Conservation (phyloP, 2,888 invertebrate genomes). For the Ommatoiulus sabulosus region DNA sequence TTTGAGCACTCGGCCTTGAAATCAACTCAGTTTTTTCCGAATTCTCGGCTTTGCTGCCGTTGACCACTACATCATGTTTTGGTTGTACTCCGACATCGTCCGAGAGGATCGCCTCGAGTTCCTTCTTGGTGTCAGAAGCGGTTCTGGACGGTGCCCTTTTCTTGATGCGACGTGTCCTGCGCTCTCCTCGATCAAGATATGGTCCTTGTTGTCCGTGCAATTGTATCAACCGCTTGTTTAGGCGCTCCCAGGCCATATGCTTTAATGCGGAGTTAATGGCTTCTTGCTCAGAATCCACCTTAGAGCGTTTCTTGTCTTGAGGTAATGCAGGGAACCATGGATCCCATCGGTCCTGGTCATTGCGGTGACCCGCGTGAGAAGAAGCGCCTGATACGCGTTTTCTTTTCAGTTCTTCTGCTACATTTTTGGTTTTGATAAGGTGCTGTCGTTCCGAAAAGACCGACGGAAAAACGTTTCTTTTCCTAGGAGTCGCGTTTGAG, state of each 20-base stretch:
- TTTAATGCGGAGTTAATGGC: slow-evolving; percentile 52
- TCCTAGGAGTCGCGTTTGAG: not conserved
- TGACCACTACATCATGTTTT: not conserved
- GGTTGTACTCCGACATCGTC: slow-evolving; percentile 33
- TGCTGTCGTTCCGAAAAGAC: slow-evolving; percentile 53
- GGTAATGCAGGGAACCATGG: slow-evolving; percentile 49
- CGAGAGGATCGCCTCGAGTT: slow-evolving; percentile 52
- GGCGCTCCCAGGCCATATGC: slow-evolving; percentile 53
- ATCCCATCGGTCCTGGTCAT: slow-evolving; percentile 46
- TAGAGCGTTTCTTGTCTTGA: slow-evolving; percentile 2
- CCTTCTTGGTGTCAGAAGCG: slow-evolving; percentile 16
- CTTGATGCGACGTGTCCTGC: not conserved
- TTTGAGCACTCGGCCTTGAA: not conserved
- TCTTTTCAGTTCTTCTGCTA: not conserved
- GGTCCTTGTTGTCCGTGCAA: slow-evolving; percentile 39
- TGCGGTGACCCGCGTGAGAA: not conserved
- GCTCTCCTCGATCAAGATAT: slow-evolving; percentile 50
- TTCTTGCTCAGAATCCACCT: slow-evolving; percentile 1
- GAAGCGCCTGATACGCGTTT: not conserved
- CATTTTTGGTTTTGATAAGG: slow-evolving; percentile 37
- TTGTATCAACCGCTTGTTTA: slow-evolving; percentile 53
- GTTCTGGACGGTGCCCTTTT: slow-evolving; percentile 10
- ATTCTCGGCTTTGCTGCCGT: not conserved
- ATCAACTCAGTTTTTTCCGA: not conserved
- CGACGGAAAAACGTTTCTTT: slow-evolving; percentile 19